phyloP scores from a whole-genome alignment of 2,888 invertebrate species.

The Embidobia sp. region DNA sequence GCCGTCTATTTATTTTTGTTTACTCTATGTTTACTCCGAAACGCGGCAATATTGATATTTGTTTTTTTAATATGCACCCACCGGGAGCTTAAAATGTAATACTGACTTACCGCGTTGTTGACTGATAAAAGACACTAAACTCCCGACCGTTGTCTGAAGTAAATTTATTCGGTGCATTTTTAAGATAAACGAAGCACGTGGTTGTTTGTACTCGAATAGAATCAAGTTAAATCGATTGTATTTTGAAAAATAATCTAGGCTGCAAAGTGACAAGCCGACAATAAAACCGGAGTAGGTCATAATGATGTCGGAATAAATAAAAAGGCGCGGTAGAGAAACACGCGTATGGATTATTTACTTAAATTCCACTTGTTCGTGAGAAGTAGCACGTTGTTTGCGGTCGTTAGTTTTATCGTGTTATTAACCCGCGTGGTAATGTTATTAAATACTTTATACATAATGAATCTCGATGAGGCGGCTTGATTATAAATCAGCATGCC shows the following conservation, averaged over 20 bases:
- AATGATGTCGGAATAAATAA: slow-evolving; percentile 23
- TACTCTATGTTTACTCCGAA: no score
- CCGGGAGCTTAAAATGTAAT: no score
- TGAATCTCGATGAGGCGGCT: not conserved
- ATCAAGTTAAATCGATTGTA: not conserved
- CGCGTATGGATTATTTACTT: slow-evolving; percentile 7
- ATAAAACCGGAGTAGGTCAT: slow-evolving; percentile 20
- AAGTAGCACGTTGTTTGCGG: not conserved
- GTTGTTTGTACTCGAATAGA: no score
- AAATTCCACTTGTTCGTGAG: not conserved
- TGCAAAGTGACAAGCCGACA: not conserved
- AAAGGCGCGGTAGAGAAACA: no score
- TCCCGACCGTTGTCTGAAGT: no score
- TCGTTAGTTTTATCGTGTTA: slow-evolving; percentile 2
- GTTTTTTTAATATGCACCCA: no score
- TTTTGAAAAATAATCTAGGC: slow-evolving; percentile 1
- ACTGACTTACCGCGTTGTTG: no score
- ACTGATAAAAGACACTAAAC: no score
- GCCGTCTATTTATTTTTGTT: no score
- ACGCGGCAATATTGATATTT: no score
- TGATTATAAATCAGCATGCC: slow-evolving; percentile 7
- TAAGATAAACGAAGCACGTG: no score
- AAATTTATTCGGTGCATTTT: no score
- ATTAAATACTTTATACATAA: slow-evolving; percentile 7
- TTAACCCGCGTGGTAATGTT: not conserved